These are phyloP conservation scores for Hydrochoerus hydrochaeris DNA, from an alignment of 2,113 vertebrate species.

Conservation along the genomic window DNA sequence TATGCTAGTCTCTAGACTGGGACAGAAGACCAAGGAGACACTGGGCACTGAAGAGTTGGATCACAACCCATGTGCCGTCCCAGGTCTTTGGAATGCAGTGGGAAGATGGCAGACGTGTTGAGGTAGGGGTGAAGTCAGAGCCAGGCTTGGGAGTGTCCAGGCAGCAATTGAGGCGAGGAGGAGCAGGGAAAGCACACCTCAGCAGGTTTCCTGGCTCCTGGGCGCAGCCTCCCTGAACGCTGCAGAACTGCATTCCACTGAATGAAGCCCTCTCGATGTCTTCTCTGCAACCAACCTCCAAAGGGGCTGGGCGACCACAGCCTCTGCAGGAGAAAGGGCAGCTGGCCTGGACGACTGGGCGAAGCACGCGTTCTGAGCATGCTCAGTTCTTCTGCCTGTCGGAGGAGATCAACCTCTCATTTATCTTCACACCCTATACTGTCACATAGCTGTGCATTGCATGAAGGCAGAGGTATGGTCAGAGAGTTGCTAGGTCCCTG, in stretches of 20 bases:
- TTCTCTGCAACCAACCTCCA: accelerated
- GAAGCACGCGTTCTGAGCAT: accelerated
- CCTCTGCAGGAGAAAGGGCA: not conserved
- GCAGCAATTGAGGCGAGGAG: not conserved
- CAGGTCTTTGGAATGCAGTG: no score
- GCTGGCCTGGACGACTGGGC: not conserved
- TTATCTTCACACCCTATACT: not conserved
- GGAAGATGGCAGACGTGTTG: not conserved
- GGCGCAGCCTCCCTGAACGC: not conserved
- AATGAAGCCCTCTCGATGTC: not conserved
- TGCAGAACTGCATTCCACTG: no score
- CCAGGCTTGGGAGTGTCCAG: not conserved
- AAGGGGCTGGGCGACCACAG: not conserved
- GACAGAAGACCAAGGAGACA: not conserved
- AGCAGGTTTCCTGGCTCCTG: not conserved
- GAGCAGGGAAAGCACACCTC: no score
- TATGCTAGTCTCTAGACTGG: accelerated
- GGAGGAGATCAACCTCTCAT: not conserved
- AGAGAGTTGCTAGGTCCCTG: constrained; percentile 67
- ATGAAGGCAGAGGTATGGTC: constrained; percentile 29
- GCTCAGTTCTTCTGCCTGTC: not conserved
- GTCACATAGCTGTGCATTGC: not conserved
- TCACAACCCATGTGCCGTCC: accelerated
- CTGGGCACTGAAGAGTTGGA: accelerated
- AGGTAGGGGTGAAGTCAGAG: not conserved